Evolutionary conservation across 2,113 vertebrate species (phyloP).

Genomic region (Diadophis punctatus): DNA sequence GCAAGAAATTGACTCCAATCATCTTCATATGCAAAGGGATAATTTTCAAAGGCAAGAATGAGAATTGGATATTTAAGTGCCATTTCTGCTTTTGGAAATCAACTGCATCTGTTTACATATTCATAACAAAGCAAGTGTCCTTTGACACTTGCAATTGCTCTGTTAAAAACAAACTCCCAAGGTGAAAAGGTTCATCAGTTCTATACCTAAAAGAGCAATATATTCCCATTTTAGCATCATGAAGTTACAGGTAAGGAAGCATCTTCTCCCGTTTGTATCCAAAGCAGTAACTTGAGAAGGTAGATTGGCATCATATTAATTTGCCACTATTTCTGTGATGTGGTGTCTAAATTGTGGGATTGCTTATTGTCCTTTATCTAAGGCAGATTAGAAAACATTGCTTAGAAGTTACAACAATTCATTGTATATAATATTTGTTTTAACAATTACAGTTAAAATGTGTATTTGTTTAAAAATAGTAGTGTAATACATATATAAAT

Average conservation of each 20-base stretch:
- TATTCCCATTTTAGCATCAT: constrained; percentile 48
- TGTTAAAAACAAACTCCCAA: background rate
- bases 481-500: constrained; percentile 69
- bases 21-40: background rate
- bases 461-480: constrained; percentile 70
- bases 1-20: background rate
- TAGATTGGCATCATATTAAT: background rate
- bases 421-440: constrained; percentile 22
- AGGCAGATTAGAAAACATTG: background rate
- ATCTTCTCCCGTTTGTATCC: background rate
- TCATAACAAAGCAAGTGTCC: background rate
- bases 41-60: constrained; percentile 9
- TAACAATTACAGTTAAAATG: constrained; percentile 61
- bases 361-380: background rate
- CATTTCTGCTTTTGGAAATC: background rate
- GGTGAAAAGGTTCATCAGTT: background rate
- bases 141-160: background rate
- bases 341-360: background rate
- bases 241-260: constrained; percentile 48
- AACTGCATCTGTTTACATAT: background rate
- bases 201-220: constrained; percentile 48
- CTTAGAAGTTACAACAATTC: background rate
- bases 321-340: background rate
- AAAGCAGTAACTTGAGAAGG: background rate
- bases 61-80: background rate